Base-by-base conservation (phyloP, 2,888 invertebrate species). In the Prosopocoilus inquinatus region DNA sequence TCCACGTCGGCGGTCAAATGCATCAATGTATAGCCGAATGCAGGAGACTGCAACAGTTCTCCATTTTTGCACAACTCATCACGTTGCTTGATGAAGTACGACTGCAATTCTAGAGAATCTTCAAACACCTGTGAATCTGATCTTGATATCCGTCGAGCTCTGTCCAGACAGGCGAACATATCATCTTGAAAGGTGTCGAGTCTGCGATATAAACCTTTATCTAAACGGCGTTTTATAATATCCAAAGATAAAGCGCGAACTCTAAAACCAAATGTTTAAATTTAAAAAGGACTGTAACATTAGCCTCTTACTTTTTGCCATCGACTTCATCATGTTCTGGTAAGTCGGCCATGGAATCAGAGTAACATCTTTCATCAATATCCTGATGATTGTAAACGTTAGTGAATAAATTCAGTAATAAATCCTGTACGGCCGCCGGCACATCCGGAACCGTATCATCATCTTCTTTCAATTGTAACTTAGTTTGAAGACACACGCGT, bases 151-250 rank as follows among this genome's bases (percentile, higher is more conserved):
- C 87, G 87, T 2, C 98, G 85, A 0, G 96, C 96, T 66, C 91
- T 79, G 68, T 96, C 95, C 72, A 98, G 86, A 60, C 97, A 93
- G 34, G 90, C 85, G 74, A 99, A 98, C 72, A 98, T 87, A 72
- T 99, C 98, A 68, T 95, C 95, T 80, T 98, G 98, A 78, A 98
- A 98, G 53, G 89, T 84, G 75, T 99, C 98, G 59, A 99, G 79
- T 4, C 99, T 83, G 67, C 91, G 90, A 77, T 99, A 99, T 2
- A 94, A 84, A 0, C 94, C 94, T 74, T 91, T 86, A 72, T 98
- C 96, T 41, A 99, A 79, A 15, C 97, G 84, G 15, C 94, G 83
- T 75, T 97, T 98, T 49, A 99, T 93, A 53, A 96, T 80, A 75
- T 98, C 98, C 65, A 97, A 80, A 0, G 95, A 94, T 50, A 95